Conservation (phyloP, 2,888 invertebrate species). For the Anorthoa munda region DNA sequence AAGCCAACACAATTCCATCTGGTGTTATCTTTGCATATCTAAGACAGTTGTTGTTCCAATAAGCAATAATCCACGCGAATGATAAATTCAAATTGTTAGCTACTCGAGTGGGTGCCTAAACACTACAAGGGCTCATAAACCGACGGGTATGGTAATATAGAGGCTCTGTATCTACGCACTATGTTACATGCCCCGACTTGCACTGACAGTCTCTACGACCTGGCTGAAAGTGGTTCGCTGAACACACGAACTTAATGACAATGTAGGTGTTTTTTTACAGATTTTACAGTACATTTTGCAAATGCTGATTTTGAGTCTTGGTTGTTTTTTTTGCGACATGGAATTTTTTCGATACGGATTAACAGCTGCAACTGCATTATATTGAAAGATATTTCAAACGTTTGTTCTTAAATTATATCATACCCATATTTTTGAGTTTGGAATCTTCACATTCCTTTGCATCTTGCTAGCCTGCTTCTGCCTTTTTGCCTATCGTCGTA, state of each 20-base stretch:
- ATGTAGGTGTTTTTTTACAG: conserved; percentile 19
- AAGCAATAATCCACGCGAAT: conserved; percentile 87
- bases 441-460: not conserved
- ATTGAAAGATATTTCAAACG: not conserved
- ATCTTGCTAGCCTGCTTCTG: conserved; percentile 2
- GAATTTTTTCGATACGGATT: no score
- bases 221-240: conserved; percentile 72
- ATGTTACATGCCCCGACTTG: conserved; percentile 77
- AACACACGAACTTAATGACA: conserved; percentile 24
- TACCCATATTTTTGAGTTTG: not conserved
- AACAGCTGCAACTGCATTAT: not conserved
- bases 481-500: not conserved
- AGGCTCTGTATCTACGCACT: conserved; percentile 79
- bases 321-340: not conserved
- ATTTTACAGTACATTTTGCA: conserved; percentile 12
- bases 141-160: conserved; percentile 88
- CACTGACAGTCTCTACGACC: conserved; percentile 78
- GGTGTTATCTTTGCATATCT: conserved; percentile 81
- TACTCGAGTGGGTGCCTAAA: conserved; percentile 89
- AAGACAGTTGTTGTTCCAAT: conserved; percentile 84
- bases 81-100: conserved; percentile 87
- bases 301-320: not conserved
- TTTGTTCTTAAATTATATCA: not conserved
- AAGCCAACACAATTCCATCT: conserved; percentile 63
- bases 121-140: conserved; percentile 88